These are phyloP conservation scores for Aromia moschata DNA, from an alignment of 2,888 invertebrate species.

Conservation along the genomic window DNA sequence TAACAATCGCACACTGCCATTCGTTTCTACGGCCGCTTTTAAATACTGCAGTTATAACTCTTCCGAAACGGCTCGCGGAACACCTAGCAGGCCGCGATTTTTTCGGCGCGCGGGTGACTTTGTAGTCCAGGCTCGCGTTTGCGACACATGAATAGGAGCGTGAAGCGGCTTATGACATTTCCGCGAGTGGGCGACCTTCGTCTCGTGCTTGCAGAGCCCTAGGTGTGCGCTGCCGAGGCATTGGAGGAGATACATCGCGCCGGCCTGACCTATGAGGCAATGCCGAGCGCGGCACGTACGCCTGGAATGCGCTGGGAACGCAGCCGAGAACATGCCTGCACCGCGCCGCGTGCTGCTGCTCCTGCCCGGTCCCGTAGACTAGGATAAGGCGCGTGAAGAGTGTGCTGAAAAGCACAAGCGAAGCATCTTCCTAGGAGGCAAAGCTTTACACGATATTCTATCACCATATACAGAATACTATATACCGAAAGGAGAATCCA, in stretches of 20 bases:
- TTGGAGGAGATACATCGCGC: constrained; percentile 41
- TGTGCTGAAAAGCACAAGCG: too few species aligned
- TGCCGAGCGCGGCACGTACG: constrained; percentile 44
- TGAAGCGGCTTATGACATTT: constrained; percentile 46
- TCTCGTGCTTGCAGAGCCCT: constrained; percentile 28
- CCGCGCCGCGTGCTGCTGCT: constrained; percentile 27
- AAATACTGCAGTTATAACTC: too few species aligned
- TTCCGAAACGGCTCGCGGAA: too few species aligned
- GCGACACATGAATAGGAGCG: constrained; percentile 42
- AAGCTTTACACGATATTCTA: too few species aligned
- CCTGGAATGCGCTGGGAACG: constrained; percentile 48
- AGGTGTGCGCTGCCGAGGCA: constrained; percentile 27
- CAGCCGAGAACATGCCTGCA: constrained; percentile 32
- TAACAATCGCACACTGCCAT: too few species aligned
- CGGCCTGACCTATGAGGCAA: constrained; percentile 51
- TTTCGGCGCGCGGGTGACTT: background rate
- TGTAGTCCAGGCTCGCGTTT: constrained; percentile 20
- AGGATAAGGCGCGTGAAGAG: too few species aligned
- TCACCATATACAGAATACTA: too few species aligned
- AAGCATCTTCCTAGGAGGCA: too few species aligned
- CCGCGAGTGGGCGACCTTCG: constrained; percentile 51
- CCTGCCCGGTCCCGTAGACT: constrained; percentile 21
- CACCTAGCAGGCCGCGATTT: background rate
- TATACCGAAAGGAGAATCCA: too few species aligned
- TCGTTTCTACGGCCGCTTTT: too few species aligned